Evolutionary conservation across 2,888 invertebrate genomes (phyloP), one percentile per base, ranked within the genome.

Genomic region (Catotricha subobsoleta): DNA sequence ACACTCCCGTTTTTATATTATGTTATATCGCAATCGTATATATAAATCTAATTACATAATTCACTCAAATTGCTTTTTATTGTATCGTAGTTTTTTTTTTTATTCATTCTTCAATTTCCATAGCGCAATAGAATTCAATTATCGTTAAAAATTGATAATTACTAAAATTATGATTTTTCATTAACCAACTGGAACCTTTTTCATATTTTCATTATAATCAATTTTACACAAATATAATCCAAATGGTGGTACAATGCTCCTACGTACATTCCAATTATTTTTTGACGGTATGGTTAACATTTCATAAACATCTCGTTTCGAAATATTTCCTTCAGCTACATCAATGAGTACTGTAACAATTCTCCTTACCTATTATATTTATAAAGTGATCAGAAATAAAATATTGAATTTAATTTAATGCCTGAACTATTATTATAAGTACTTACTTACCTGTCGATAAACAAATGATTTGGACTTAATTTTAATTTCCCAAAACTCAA

Each of bases 231-330:
- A 67, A 55, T 81, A 86, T 12, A 88, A 67, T 2, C 81, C 87
- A 51, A 69, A 62, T 0, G 81, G 67, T 1, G 79, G 76, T 6
- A 68, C 67, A 23, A 60, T 59, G 18, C 69, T 58, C 18, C 61
- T 56, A 48, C 65, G 59, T 39, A 52, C 53, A 15, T 63, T 47
- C 83, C 83, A 88, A 42, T 71, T 74, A 39, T 74, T 55, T 50
- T 73, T 71, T 1, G 76, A 76, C 1, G 87, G 87, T 33, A 81
- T 67, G 54, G 82, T 77, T 41, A 88, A 66, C 82, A 88, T 80
- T 51, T 71, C 67, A 55, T 71, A 70, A 43, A 87, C 66, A 52
- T 80, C 76, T 48, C 69, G 68, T 34, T 70, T 62, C 25, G 69
- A 67, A 34, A 86, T 57, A 49, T 58, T 66, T 40, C 74, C 76